Conservation (phyloP, 37 sponge, comb jelly and placozoan species). For the Eunapius fragilis region DNA sequence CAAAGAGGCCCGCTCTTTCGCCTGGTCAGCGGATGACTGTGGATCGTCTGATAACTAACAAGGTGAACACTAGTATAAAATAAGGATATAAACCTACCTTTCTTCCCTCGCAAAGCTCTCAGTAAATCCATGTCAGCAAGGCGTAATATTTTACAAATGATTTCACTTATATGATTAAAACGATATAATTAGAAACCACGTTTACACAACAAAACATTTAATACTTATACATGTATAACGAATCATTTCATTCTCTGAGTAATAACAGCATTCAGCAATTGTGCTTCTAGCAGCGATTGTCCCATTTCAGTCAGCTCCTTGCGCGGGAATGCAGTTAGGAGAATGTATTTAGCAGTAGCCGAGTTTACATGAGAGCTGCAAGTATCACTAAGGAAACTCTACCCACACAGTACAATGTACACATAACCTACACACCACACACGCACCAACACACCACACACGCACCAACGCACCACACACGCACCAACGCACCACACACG, state of each 20-base stretch:
- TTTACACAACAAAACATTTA: not conserved
- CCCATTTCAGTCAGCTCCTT: constrained; percentile 79
- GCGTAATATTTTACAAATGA: not conserved
- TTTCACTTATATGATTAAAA: not conserved
- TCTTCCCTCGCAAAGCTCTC: not conserved
- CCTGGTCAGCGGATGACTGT: constrained; percentile 46
- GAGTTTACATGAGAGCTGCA: constrained; percentile 52
- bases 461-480: not conserved
- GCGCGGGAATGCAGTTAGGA: constrained; percentile 98
- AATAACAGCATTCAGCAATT: constrained; percentile 92
- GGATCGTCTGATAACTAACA: constrained; percentile 32
- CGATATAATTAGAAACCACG: not conserved
- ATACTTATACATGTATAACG: not conserved
- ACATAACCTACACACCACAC: not conserved
- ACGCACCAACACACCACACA: not conserved
- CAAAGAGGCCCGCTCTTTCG: constrained; percentile 12
- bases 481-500: too few species aligned
- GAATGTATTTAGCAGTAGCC: constrained; percentile 39
- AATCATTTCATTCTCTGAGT: constrained; percentile 80
- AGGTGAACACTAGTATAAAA: not conserved
- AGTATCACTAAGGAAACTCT: not conserved
- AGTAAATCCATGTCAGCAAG: not conserved
- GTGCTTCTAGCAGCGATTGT: constrained; percentile 71
- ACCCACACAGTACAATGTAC: not conserved
- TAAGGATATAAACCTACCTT: not conserved